Evolutionary conservation across 2,113 vertebrate genomes (phyloP).

Genomic region (Myotis davidii): DNA sequence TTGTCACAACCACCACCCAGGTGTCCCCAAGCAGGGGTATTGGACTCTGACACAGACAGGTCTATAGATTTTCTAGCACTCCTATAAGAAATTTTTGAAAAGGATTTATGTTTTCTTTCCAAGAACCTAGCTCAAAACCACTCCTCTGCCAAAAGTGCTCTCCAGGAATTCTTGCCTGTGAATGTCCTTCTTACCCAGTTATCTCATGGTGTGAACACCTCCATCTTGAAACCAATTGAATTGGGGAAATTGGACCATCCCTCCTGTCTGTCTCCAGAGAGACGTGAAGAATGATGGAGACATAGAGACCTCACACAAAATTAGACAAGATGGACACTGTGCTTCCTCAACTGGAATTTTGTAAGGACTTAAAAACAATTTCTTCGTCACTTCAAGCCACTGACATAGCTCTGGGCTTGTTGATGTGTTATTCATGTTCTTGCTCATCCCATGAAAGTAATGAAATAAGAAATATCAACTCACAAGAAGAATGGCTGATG

Average conservation of each 20-base stretch:
- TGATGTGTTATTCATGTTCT: slow-evolving; percentile 50
- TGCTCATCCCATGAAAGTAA: slow-evolving; percentile 29
- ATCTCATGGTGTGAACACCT: neutral
- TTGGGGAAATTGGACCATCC: neutral
- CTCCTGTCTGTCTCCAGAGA: slow-evolving; percentile 17
- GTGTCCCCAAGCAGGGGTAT: neutral
- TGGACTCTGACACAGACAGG: neutral
- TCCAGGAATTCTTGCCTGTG: slow-evolving; percentile 45
- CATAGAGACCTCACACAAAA: neutral
- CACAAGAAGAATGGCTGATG: slow-evolving; percentile 45
- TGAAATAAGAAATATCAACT: slow-evolving; percentile 48
- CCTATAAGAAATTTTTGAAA: neutral
- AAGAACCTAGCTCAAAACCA: slow-evolving; percentile 36
- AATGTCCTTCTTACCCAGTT: slow-evolving; percentile 26
- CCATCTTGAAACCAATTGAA: slow-evolving; percentile 5
- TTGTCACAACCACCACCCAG: neutral
- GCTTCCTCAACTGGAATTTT: slow-evolving; percentile 10
- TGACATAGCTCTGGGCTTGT: neutral
- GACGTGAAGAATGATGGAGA: neutral
- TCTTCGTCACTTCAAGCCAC: slow-evolving; percentile 38
- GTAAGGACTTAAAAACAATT: slow-evolving; percentile 49
- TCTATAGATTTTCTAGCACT: slow-evolving; percentile 1
- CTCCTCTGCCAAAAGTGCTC: slow-evolving; percentile 58
- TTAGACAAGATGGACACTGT: neutral
- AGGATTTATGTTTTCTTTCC: slow-evolving; percentile 50